Evolutionary conservation across 2,797 vertebrate genomes (phyloP), one percentile per base, ranked within the genome.

Genomic region (Eptatretus atami): DNA sequence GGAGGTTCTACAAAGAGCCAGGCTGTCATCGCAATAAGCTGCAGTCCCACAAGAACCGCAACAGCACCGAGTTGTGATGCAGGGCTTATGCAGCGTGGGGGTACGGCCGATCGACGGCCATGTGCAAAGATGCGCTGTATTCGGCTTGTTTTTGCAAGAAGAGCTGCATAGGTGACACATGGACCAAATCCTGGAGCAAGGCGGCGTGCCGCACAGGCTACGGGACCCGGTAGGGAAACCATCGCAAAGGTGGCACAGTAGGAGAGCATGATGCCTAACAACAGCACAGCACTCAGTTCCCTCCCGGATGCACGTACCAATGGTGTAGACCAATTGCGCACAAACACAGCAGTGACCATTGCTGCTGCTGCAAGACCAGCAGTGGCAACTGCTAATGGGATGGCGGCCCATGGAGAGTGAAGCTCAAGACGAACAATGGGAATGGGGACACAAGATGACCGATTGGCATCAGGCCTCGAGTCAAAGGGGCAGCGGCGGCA

Each of bases 71-170:
- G 74, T 78, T 94, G 87, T 3, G 86, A 94, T 24, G 87, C 83
- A 0, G 86, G 87, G 69, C 84, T 90, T 76, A 94, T 94, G 69
- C 88, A 86, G 53, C 82, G 77, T 1, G 86, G 87, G 6, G 81
- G 82, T 0, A 82, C 87, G 68, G 90, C 85, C 0, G 84, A 87
- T 74, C 81, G 82, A 73, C 92, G 92, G 72, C 86, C 86, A 73
- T 92, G 86, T 75, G 88, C 86, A 9, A 93, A 93, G 77, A 93
- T 93, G 72, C 86, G 82, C 76, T 92, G 92, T 74, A 93, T 93
- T 66, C 86, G 81, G 75, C 92, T 93, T 67, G 86, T 93, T 77
- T 94, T 94, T 73, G 86, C 92, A 64, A 94, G 82, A 71, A 94
- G 76, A 1, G 87, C 86, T 0, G 87, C 84, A 0, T 94, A 94